Base-by-base conservation (phyloP, 2,113 vertebrate species). In the Mustela lutreola region DNA sequence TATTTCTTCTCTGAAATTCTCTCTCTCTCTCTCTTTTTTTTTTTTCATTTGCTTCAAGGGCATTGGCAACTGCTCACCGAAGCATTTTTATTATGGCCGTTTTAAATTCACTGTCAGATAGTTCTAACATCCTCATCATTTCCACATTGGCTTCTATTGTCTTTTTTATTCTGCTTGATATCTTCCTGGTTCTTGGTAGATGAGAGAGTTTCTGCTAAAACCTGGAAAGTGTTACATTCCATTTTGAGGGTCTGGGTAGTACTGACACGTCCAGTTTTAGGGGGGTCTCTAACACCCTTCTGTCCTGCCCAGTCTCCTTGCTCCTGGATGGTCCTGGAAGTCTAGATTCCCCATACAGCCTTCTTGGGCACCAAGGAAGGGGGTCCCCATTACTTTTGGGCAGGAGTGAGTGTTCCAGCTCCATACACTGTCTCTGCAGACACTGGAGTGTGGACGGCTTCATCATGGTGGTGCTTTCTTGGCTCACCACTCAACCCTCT, bases 331-430 rank as follows among this genome's bases (percentile, higher is more conserved):
- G 9, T 2, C 11, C 8, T 53, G 26, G 48, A 39, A 24, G 24
- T 39, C 15, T 39, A 26, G 11, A 24, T 33, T 67, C 7, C 19
- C 4, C 11, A 50, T 31, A 42, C 6, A 31, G 11, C 15, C 58
- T 70, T 8, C 15, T 73, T n/a, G 28, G 18, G 48, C 2, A 70
- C 0, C 39, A n/a, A 50, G 7, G 22, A 1, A 33, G 28, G 28
- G 53, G 50, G 3, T 11, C 1, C 1, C 33, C 48, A 42, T 65
- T 75, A 21, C 7, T 65, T 28, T 19, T 7, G 56, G 39, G 2
- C 5, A 31, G 19, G 45, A 2, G 3, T n/a, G 19, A n/a, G 4
- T 42, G 8, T 10, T 19, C 22, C 12, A 45, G 1, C 26, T 26
- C 15, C 9, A 11, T 7, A 11, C 10, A 26, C 11, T 10, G 48